Conservation (phyloP, 2,888 invertebrate genomes). For the Stenodema calcarata region DNA sequence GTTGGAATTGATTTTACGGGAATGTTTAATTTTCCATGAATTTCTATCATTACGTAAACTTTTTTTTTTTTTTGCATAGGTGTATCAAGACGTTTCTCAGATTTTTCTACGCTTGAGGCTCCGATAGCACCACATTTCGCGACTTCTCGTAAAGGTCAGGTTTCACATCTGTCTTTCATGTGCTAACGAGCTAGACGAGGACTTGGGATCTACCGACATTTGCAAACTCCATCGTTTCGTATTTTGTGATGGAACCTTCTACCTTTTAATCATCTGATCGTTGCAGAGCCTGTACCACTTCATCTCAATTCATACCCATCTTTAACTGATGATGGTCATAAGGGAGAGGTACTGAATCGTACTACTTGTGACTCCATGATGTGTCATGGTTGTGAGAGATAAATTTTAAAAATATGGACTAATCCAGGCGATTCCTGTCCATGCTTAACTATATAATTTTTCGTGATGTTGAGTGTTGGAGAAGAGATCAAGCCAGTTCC, state of each 20-base stretch:
- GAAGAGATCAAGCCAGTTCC: no score
- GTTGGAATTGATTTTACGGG: no score
- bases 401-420: no score
- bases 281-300: neutral
- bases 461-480: no score
- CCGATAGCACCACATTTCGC: neutral
- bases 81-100: neutral
- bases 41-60: no score
- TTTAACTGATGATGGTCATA: neutral
- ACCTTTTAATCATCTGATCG: neutral
- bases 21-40: no score
- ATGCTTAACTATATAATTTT: no score
- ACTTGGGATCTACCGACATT: neutral
- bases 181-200: neutral
- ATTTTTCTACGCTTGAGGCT: neutral
- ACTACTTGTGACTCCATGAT: no score
- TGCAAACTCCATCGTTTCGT: neutral
- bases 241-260: neutral
- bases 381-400: no score
- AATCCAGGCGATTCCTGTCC: no score
- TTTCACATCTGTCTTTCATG: slow-evolving; percentile 6
- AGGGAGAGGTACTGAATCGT: no score
- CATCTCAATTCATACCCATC: neutral
- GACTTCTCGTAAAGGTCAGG: neutral
- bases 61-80: no score